These are phyloP conservation scores for Calcarius ornatus DNA, from an alignment of 2,113 vertebrate species.

Conservation along the genomic window DNA sequence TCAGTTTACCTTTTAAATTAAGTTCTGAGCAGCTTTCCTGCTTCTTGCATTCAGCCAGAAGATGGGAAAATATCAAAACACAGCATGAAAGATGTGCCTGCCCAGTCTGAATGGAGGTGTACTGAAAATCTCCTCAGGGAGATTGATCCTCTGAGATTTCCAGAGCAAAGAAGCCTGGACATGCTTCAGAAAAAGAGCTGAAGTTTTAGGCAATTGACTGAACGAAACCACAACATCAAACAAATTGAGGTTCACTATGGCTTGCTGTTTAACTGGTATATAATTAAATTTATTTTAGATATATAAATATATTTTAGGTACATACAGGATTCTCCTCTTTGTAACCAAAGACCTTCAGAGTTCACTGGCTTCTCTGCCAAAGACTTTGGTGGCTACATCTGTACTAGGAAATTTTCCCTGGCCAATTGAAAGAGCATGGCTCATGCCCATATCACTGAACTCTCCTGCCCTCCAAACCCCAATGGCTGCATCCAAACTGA, in stretches of 20 bases:
- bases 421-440: background rate
- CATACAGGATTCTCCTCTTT: background rate
- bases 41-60: conserved; percentile 10
- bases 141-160: conserved; percentile 33
- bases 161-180: background rate
- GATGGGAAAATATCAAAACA: conserved; percentile 45
- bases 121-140: conserved; percentile 31
- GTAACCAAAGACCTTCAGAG: background rate
- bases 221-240: background rate
- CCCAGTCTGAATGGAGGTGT: background rate
- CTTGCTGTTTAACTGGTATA: background rate
- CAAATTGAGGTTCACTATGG: background rate
- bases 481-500: background rate
- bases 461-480: background rate
- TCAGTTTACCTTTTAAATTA: conserved; percentile 54
- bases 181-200: background rate
- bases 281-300: background rate
- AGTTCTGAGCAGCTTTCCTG: conserved; percentile 17
- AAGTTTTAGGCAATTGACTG: background rate
- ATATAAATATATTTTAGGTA: background rate
- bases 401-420: background rate
- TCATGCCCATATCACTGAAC: background rate
- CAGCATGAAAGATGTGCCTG: conserved; percentile 24
- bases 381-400: background rate
- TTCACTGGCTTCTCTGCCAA: background rate